Evolutionary conservation across 2,888 invertebrate species (phyloP).

Genomic region (Neuroscelio doddi): DNA sequence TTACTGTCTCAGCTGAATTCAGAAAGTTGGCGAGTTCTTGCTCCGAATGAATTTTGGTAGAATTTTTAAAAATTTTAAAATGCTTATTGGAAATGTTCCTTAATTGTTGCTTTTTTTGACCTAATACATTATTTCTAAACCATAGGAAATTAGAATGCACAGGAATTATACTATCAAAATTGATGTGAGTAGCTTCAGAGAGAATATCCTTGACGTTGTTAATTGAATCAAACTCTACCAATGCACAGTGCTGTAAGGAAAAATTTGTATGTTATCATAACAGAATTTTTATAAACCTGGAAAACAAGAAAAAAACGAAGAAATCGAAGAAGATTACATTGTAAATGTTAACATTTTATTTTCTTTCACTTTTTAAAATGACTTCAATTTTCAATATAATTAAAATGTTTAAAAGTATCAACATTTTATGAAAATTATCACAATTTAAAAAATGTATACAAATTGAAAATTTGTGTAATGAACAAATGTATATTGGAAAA

Average conservation of each 20-base stretch:
- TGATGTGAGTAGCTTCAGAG: slow-evolving; percentile 75
- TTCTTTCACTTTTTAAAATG: too few relatives aligned
- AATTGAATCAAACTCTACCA: slow-evolving; percentile 80
- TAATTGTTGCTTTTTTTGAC: slow-evolving; percentile 61
- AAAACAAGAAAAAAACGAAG: too few relatives aligned
- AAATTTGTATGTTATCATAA: too few relatives aligned
- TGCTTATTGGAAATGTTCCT: not conserved
- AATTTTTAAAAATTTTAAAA: not conserved
- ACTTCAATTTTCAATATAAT: too few relatives aligned
- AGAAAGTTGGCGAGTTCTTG: not conserved
- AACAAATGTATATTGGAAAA: too few relatives aligned
- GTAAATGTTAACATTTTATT: too few relatives aligned
- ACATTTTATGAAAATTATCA: too few relatives aligned
- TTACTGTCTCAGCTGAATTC: not conserved
- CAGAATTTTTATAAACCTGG: too few relatives aligned
- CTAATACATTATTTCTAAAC: slow-evolving; percentile 75
- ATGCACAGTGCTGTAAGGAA: slow-evolving; percentile 80
- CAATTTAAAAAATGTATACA: too few relatives aligned
- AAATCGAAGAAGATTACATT: too few relatives aligned
- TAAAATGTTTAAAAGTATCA: slow-evolving; percentile 9
- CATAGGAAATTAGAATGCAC: slow-evolving; percentile 82
- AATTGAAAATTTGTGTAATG: too few relatives aligned
- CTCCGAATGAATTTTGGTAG: not conserved
- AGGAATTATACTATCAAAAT: slow-evolving; percentile 77
- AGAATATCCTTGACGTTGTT: slow-evolving; percentile 75